phyloP scores from a whole-genome alignment of 1,140 invertebrate species.

The Lerema accius region DNA sequence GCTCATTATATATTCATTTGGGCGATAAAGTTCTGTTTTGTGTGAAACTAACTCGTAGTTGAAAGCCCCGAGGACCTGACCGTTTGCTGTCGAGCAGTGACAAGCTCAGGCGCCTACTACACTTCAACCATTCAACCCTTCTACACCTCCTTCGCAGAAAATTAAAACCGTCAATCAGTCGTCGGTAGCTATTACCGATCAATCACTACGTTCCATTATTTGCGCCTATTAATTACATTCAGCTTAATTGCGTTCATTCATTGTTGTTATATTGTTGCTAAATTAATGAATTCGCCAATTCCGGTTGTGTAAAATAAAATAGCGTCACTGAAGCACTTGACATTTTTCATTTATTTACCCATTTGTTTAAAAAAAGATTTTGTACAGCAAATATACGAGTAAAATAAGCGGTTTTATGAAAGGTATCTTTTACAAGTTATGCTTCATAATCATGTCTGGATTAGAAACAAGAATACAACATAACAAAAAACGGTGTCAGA shows the following conservation, averaged over 20 bases:
- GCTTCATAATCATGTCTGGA: background rate
- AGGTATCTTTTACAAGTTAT: too few species aligned
- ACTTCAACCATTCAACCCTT: conserved; percentile 45
- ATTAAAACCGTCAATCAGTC: conserved; percentile 78
- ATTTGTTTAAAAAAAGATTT: too few species aligned
- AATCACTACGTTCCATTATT: conserved; percentile 66
- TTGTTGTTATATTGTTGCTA: conserved; percentile 59
- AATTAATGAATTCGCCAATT: conserved; percentile 55
- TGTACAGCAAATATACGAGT: too few species aligned
- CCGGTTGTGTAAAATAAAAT: conserved; percentile 29
- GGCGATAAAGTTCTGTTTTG: conserved; percentile 5
- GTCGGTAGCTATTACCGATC: conserved; percentile 66
- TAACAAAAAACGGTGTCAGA: conserved; percentile 46
- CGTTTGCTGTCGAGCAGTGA: conserved; percentile 61
- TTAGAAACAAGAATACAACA: conserved; percentile 14
- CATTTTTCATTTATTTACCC: conserved; percentile 18
- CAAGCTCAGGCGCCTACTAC: conserved; percentile 59
- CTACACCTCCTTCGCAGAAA: conserved; percentile 53
- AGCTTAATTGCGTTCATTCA: conserved; percentile 65
- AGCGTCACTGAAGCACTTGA: background rate
- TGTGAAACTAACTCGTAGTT: conserved; percentile 37
- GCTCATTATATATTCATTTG: background rate
- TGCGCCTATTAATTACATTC: conserved; percentile 68
- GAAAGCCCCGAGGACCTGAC: conserved; percentile 47
- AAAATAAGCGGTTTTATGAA: too few species aligned